phyloP scores from a whole-genome alignment of 92 coral and sea anemone genomes.

The Nematostella vectensis region DNA sequence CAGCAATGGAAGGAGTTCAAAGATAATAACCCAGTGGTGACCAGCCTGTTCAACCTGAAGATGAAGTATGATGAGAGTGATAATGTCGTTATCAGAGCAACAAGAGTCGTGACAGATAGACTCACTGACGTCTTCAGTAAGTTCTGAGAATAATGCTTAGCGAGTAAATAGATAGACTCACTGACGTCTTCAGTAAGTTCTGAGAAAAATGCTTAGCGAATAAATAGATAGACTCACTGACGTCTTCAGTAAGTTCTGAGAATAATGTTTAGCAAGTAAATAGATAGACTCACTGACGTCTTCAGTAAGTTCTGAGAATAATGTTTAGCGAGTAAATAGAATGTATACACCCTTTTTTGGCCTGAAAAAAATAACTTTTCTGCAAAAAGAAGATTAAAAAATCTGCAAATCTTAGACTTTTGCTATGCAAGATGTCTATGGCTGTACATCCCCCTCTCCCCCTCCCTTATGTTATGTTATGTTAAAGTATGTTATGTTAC shows the following conservation, averaged over 20 bases:
- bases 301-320: slow-evolving; percentile 81
- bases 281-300: slow-evolving; percentile 81
- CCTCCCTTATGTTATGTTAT: too few relatives aligned
- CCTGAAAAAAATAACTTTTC: too few relatives aligned
- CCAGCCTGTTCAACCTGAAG: slow-evolving; percentile 89
- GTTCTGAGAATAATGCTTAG: too few relatives aligned
- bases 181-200: slow-evolving; percentile 89
- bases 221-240: slow-evolving; percentile 88
- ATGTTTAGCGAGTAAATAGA: too few relatives aligned
- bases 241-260: slow-evolving; percentile 75
- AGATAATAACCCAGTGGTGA: slow-evolving; percentile 91
- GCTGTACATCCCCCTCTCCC: too few relatives aligned
- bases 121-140: slow-evolving; percentile 88
- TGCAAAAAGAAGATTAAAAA: too few relatives aligned
- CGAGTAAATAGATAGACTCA: slow-evolving; percentile 85
- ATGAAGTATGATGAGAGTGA: slow-evolving; percentile 99
- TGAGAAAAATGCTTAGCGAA: too few relatives aligned
- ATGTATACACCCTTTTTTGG: too few relatives aligned
- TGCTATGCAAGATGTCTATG: too few relatives aligned
- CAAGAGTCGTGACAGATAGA: slow-evolving; percentile 90
- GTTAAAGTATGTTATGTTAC: too few relatives aligned
- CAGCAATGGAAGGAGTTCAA: slow-evolving; percentile 98
- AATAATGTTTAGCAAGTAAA: too few relatives aligned
- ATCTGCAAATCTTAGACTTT: too few relatives aligned
- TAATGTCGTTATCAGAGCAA: slow-evolving; percentile 79